phyloP scores from a whole-genome alignment of 2,888 invertebrate genomes.

The Buathra laborator region DNA sequence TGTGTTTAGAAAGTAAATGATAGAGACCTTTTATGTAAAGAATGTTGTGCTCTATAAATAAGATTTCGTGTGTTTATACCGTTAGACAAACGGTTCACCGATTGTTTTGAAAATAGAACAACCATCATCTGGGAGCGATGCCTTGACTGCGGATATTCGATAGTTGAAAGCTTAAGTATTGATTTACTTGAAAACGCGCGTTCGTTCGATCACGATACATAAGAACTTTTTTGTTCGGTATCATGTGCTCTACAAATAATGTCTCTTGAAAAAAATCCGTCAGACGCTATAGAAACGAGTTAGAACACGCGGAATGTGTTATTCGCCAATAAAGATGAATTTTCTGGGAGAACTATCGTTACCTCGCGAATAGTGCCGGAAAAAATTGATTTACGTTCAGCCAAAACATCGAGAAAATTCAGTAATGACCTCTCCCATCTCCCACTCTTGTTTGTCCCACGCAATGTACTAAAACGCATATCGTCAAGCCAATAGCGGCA shows the following conservation, averaged over 20 bases:
- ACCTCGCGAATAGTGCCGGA: neutral
- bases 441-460: neutral
- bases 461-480: conserved; percentile 7
- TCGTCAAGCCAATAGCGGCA: neutral
- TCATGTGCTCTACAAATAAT: neutral
- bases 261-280: neutral
- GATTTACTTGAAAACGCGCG: neutral
- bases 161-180: neutral
- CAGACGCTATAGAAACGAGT: neutral
- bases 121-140: neutral
- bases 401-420: neutral
- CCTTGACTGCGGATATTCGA: no score
- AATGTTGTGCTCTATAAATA: neutral
- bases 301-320: neutral
- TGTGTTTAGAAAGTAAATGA: neutral
- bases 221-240: neutral
- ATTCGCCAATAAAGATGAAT: neutral
- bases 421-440: neutral
- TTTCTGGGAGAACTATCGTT: neutral
- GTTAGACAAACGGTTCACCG: neutral
- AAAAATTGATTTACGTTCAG: neutral
- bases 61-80: neutral
- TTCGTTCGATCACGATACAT: neutral
- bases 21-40: neutral
- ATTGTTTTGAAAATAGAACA: neutral